These are phyloP conservation scores for Ligdia adustata DNA, from an alignment of 2,888 invertebrate genomes.

Conservation along the genomic window DNA sequence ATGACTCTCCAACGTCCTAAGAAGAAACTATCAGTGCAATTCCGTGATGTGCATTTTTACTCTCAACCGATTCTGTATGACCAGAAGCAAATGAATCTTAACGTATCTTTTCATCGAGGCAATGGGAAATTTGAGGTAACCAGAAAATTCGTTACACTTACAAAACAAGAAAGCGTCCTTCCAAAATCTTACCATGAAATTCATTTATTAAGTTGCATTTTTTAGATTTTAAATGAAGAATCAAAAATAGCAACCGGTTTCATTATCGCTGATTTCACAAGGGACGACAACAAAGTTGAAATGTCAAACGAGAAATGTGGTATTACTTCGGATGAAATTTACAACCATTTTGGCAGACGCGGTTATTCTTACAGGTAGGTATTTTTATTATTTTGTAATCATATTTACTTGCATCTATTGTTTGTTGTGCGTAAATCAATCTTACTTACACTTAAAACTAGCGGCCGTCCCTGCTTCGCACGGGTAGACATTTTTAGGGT, in stretches of 20 bases:
- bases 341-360: slow-evolving; percentile 45
- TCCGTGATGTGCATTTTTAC: slow-evolving; percentile 84
- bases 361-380: slow-evolving; percentile 52
- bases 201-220: too few species aligned
- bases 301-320: slow-evolving; percentile 25
- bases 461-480: too few species aligned
- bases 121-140: slow-evolving; percentile 84
- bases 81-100: slow-evolving; percentile 79
- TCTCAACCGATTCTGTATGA: slow-evolving; percentile 84
- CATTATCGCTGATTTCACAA: neutral
- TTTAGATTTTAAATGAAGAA: slow-evolving; percentile 47
- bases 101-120: slow-evolving; percentile 84
- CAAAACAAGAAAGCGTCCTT: too few species aligned
- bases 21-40: slow-evolving; percentile 87
- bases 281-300: slow-evolving; percentile 3
- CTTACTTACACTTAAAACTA: too few species aligned
- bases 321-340: slow-evolving; percentile 48
- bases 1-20: slow-evolving; percentile 79
- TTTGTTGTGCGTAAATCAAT: too few species aligned
- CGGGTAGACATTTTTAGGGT: too few species aligned
- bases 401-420: too few species aligned
- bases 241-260: slow-evolving; percentile 49
- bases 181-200: too few species aligned
- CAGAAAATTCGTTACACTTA: too few species aligned
- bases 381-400: neutral